Percentiles rank a stretch among this genome's conserved stretches.
Evolutionary conservation across 2,888 invertebrate genomes (phyloP).

Genomic region (Lagria hirta): DNA sequence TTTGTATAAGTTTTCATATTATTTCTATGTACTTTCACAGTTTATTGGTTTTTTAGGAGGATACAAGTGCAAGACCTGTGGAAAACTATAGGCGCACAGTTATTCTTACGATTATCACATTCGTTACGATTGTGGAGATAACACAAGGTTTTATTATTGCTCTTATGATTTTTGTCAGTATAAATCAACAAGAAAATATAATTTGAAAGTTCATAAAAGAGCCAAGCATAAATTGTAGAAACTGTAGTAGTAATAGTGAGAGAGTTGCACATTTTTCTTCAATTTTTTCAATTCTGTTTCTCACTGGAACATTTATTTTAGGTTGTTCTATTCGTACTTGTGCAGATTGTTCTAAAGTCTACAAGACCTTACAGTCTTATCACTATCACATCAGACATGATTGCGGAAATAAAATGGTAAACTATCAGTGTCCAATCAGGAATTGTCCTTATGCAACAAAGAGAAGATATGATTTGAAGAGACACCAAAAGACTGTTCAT

Average conservation of each 20-base stretch:
- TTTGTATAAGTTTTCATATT: slow-evolving; percentile 1
- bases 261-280: background rate
- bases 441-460: slow-evolving; percentile 6
- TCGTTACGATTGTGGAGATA: slow-evolving; percentile 16
- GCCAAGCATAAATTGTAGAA: slow-evolving; percentile 6
- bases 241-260: background rate
- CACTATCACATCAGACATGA: slow-evolving; percentile 10
- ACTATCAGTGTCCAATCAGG: slow-evolving; percentile 3
- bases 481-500: too few relatives aligned
- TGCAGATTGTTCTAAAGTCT: slow-evolving; percentile 6
- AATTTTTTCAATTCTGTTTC: slow-evolving; percentile 2
- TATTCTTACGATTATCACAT: slow-evolving; percentile 17
- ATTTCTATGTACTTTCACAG: background rate
- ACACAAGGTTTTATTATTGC: slow-evolving; percentile 6
- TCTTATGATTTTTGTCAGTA: slow-evolving; percentile 4
- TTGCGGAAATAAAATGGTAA: slow-evolving; percentile 5
- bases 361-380: slow-evolving; percentile 5
- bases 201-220: slow-evolving; percentile 11
- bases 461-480: slow-evolving; percentile 11
- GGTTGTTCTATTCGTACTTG: slow-evolving; percentile 3
- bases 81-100: slow-evolving; percentile 11
- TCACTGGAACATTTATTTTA: slow-evolving; percentile 1
- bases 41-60: slow-evolving; percentile 5
- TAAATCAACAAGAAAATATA: slow-evolving; percentile 10
- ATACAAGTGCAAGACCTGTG: slow-evolving; percentile 13